Base-by-base conservation (phyloP, 2,797 vertebrate species). In the Amniataba percoides region DNA sequence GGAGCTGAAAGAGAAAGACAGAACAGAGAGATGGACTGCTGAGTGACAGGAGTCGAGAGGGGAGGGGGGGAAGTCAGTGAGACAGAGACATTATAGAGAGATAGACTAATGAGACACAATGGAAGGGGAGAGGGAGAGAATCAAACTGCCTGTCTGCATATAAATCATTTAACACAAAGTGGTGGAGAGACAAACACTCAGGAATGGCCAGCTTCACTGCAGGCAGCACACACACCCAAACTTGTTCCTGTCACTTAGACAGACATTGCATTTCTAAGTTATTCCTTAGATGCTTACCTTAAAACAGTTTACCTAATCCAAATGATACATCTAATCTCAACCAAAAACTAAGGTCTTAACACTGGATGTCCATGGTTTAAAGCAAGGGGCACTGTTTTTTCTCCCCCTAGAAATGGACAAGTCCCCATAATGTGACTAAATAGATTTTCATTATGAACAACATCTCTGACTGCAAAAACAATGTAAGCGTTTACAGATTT, bases 81-180 rank as follows among this genome's bases (percentile, higher is more conserved):
- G 78, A 71, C 21, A 59, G 45, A 82, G 42, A 75, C 59, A 86
- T 77, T 81, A 82, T 63, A 76, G 49, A 82, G 55, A 31, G 67
- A 57, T 31, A 81, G 77, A 78, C 73, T 81, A 75, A 88, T 82
- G 70, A 78, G 82, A 82, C 66, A 81, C 61, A 56, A 78, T 58
- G 59, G 67, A 76, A 31, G 27, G 27, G 27, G 27, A 60, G 45
- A 81, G 62, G 49, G 77, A 57, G 68, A 81, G 56, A 78, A 65
- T 85, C 78, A 78, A 85, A 69, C 78, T 85, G 83, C 74, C 81
- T 55, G 71, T 88, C 83, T 89, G 81, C 61, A 82, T 84, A 84
- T 86, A 89, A 91, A 91, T 91, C 89, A 91, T 89, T 88, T 74
- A 83, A 81, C 68, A 71, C 73, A 88, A 85, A 89, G 87, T 55